A percentile compares a stretch with the other conserved stretches of the same genome.
These are phyloP conservation scores for Bimastos eiseni DNA, from an alignment of 2,888 invertebrate genomes.

Conservation along the genomic window DNA sequence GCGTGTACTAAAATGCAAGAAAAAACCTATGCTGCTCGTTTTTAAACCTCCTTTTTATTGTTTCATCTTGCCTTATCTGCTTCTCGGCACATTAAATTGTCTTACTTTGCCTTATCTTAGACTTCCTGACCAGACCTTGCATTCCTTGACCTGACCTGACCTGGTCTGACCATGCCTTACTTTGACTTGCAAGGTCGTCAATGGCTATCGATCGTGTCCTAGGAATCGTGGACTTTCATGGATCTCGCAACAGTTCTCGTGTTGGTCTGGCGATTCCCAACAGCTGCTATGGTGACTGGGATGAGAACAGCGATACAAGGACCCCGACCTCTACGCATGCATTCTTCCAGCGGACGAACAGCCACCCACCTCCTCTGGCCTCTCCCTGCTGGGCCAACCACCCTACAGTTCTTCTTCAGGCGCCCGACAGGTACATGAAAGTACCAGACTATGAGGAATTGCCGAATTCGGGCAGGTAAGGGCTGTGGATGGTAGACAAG, in stretches of 20 bases:
- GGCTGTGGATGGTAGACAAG: background rate
- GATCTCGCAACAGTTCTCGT: background rate
- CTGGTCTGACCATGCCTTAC: no score
- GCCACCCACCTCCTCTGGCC: background rate
- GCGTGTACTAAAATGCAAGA: no score
- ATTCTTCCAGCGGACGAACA: background rate
- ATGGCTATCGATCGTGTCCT: no score
- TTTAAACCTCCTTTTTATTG: no score
- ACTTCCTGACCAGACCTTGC: no score
- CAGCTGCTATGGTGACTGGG: background rate
- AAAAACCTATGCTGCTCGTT: no score
- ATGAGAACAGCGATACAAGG: background rate
- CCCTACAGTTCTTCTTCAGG: background rate
- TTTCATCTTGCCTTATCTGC: no score
- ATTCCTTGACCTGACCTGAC: background rate
- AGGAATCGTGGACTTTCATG: background rate
- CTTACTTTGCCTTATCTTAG: no score
- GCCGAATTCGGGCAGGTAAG: background rate
- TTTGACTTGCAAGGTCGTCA: background rate
- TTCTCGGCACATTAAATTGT: no score
- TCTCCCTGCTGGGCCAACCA: background rate
- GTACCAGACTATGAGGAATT: background rate
- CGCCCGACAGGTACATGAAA: background rate
- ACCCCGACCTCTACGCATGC: background rate
- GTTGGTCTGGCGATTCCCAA: background rate